These are phyloP conservation scores for Epirrhoe tristata DNA, from an alignment of 2,888 invertebrate genomes.

Conservation along the genomic window DNA sequence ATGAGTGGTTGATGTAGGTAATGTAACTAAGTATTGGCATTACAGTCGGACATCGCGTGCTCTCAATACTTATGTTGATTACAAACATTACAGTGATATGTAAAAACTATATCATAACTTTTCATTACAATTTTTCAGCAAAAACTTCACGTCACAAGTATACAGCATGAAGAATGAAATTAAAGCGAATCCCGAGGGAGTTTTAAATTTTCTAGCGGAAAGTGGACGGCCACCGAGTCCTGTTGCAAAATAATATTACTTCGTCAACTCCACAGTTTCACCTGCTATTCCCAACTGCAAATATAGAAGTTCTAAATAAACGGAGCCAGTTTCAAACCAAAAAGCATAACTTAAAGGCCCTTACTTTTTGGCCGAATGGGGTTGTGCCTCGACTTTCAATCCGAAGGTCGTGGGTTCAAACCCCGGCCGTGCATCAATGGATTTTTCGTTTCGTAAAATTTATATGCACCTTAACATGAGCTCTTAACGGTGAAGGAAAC, in stretches of 20 bases:
- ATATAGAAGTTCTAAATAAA: constrained; percentile 3
- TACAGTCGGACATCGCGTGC: no score
- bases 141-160: constrained; percentile 61
- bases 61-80: no score
- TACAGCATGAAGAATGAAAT: constrained; percentile 80
- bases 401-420: no score
- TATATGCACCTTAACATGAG: no score
- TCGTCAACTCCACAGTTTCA: constrained; percentile 40
- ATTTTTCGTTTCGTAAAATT: no score
- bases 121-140: constrained; percentile 62
- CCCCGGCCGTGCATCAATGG: no score
- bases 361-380: no score
- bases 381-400: no score
- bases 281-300: constrained; percentile 2
- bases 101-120: constrained; percentile 45
- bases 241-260: constrained; percentile 70
- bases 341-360: not conserved
- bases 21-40: no score
- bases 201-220: constrained; percentile 75
- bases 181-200: constrained; percentile 70
- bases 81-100: constrained; percentile 8
- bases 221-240: constrained; percentile 61
- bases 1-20: no score
- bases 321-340: not conserved
- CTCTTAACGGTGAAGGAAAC: no score